These are phyloP conservation scores for Philopotamus ludificatus DNA, from an alignment of 1,140 invertebrate species.

Conservation along the genomic window DNA sequence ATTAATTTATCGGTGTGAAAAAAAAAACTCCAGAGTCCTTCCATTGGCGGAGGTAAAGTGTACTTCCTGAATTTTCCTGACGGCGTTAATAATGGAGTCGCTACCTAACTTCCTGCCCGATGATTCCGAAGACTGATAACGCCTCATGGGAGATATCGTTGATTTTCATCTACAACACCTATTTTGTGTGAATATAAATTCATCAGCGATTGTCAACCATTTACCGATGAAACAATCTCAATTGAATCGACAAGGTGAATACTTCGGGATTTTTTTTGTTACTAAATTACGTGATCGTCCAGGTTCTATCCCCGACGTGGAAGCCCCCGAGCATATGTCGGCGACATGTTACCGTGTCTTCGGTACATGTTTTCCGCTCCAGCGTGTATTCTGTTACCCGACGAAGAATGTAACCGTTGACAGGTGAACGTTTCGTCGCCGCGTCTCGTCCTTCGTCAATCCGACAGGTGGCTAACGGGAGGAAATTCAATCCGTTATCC, in stretches of 20 bases:
- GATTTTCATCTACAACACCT: neutral
- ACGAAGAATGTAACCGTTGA: neutral
- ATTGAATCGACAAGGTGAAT: too few species aligned
- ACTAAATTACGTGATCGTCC: too few species aligned
- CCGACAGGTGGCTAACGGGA: constrained; percentile 21
- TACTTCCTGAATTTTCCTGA: constrained; percentile 30
- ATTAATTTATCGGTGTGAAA: constrained; percentile 19
- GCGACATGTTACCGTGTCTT: neutral
- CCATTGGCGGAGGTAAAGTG: constrained; percentile 12
- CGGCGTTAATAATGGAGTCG: constrained; percentile 9
- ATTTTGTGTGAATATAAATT: too few species aligned
- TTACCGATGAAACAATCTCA: too few species aligned
- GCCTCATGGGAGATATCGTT: neutral
- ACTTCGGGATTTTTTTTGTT: too few species aligned
- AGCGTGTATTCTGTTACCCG: neutral
- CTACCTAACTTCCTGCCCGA: constrained; percentile 15
- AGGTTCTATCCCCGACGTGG: too few species aligned
- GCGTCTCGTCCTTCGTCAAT: constrained; percentile 14
- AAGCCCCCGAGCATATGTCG: neutral
- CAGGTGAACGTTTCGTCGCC: constrained; percentile 11
- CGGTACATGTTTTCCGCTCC: neutral
- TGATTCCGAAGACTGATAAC: neutral
- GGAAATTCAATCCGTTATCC: constrained; percentile 16
- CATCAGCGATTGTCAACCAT: too few species aligned
- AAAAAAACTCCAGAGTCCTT: constrained; percentile 20